These are phyloP conservation scores for Lagodon rhomboides DNA, from an alignment of 2,797 vertebrate species.

Conservation along the genomic window DNA sequence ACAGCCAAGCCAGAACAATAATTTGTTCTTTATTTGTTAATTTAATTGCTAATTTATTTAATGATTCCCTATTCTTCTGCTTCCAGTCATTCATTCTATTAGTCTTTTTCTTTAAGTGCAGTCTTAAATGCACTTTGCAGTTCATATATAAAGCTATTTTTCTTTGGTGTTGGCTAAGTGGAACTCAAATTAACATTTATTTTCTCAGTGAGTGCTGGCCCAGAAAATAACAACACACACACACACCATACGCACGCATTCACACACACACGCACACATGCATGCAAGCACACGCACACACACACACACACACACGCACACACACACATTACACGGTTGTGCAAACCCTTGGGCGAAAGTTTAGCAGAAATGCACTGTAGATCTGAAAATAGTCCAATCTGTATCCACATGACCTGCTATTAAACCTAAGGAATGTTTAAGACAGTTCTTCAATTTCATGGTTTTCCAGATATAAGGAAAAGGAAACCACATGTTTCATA, in stretches of 20 bases:
- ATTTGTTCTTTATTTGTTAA: slow-evolving; percentile 38
- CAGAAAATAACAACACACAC: slow-evolving; percentile 44
- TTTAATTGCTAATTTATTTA: slow-evolving; percentile 23
- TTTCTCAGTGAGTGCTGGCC: slow-evolving; percentile 50
- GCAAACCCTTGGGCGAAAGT: slow-evolving; percentile 50
- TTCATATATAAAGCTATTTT: slow-evolving; percentile 33
- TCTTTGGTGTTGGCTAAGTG: slow-evolving; percentile 40
- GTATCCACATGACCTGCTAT: slow-evolving; percentile 63
- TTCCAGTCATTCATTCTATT: slow-evolving; percentile 38
- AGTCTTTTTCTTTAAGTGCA: slow-evolving; percentile 41
- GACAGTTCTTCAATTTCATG: slow-evolving; percentile 54
- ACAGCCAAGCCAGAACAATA: slow-evolving; percentile 3
- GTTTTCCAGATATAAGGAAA: slow-evolving; percentile 53
- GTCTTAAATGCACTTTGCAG: slow-evolving; percentile 47
- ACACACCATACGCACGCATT: background rate
- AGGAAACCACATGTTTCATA: slow-evolving; percentile 61
- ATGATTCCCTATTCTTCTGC: slow-evolving; percentile 21
- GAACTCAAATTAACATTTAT: slow-evolving; percentile 48
- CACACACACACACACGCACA: background rate
- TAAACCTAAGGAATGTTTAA: slow-evolving; percentile 62
- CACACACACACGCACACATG: background rate
- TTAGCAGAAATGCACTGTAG: slow-evolving; percentile 54
- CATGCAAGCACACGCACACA: background rate
- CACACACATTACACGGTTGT: background rate
- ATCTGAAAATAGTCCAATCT: slow-evolving; percentile 69